Base-by-base conservation (phyloP, 2,888 invertebrate species). In the Melinaea marsaeus region DNA sequence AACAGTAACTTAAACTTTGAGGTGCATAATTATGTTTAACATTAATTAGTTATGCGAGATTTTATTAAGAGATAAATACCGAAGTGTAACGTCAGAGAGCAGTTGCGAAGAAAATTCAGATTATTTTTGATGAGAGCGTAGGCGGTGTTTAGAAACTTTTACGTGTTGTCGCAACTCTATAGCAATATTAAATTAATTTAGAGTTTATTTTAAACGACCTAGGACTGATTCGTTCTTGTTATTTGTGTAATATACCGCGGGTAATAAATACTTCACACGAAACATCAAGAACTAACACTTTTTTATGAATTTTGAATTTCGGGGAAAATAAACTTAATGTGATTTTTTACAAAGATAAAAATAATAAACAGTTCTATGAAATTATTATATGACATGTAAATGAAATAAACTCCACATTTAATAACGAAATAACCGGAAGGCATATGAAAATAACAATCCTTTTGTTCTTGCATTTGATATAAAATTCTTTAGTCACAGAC, bases 101-200 rank as follows among this genome's bases (percentile, higher is more conserved):
- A 61, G 63, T 63, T 68, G 63, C 67, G 58, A 65, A 64, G 69
- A 71, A 72, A 72, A 72, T 66, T 79, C 78, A 60, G 65, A 68
- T 68, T 85, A 85, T 85, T 83, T 85, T 81, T 79, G 64, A 81
- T 80, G 79, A 75, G 66, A 67, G 70, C 74, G 79, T 78, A 70
- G 78, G 79, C 60, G 75, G 66, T 70, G 72, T 75, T 74, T 73
- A 74, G 77, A 72, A 74, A 71, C 72, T 72, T 75, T 70, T 69
- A 68, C 68, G 75, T 62, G 72, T 72, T 71, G 74, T 77, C 74
- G 76, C 77, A 75, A 74, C 72, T 74, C 79, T 76, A 76, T 68
- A 80, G 84, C 80, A 81, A 77, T 83, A 80, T 79, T 77, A 75
- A 71, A 72, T 77, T 74, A 80, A 79, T 72, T 72, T 71, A 61